A percentile compares a stretch with the other conserved stretches of the same genome.
phyloP scores from a whole-genome alignment of 2,113 vertebrate species.

The Electrona antarctica region DNA sequence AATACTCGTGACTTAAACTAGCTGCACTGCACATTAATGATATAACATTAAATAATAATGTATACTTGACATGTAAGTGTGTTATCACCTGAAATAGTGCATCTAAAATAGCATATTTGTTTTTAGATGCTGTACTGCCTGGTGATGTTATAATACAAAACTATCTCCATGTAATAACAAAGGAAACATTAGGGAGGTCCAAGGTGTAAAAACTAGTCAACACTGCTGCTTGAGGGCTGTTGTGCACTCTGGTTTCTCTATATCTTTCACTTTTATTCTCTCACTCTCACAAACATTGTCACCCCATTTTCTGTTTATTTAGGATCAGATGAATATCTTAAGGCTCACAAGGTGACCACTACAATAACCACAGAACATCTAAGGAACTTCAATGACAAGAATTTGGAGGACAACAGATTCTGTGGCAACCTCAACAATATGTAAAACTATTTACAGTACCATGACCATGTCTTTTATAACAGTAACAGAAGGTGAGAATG shows the following conservation, averaged over 20 bases:
- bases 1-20: slow-evolving; percentile 69
- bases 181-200: slow-evolving; percentile 65
- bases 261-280: slow-evolving; percentile 16
- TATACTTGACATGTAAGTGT: slow-evolving; percentile 68
- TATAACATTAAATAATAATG: slow-evolving; percentile 67
- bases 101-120: slow-evolving; percentile 50
- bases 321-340: slow-evolving; percentile 41
- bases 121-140: slow-evolving; percentile 39
- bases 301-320: slow-evolving; percentile 37
- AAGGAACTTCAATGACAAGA: slow-evolving; percentile 39
- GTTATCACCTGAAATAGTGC: slow-evolving; percentile 47
- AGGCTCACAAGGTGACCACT: slow-evolving; percentile 65
- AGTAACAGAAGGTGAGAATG: slow-evolving; percentile 46
- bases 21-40: slow-evolving; percentile 79
- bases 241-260: slow-evolving; percentile 39
- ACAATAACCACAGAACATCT: slow-evolving; percentile 67
- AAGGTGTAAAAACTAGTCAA: slow-evolving; percentile 60
- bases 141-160: slow-evolving; percentile 59
- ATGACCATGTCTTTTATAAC: slow-evolving; percentile 41
- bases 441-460: slow-evolving; percentile 39
- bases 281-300: slow-evolving; percentile 36
- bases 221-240: slow-evolving; percentile 65
- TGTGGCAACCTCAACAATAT: slow-evolving; percentile 10
- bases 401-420: slow-evolving; percentile 23
- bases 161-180: slow-evolving; percentile 61